A percentile compares a stretch with the other conserved stretches of the same genome.
Conservation (phyloP, 2,113 vertebrate genomes). For the Haplochromis vanheusdeni region DNA sequence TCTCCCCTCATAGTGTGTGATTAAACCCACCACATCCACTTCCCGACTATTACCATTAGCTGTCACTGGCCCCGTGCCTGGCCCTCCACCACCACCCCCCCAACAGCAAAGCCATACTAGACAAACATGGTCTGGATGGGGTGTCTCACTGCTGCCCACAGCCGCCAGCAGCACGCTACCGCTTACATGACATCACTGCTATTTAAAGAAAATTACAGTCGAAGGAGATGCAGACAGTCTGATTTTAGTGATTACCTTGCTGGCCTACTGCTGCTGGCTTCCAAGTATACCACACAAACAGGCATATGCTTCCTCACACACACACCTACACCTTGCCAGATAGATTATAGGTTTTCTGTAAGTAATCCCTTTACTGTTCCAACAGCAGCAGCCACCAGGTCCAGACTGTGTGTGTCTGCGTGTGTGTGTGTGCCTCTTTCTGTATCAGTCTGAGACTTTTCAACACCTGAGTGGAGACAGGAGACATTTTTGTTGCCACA, state of each 20-base stretch:
- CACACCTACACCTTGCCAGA: conserved; percentile 38
- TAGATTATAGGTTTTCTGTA: conserved; percentile 54
- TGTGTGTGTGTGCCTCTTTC: background rate
- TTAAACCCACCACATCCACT: conserved; percentile 60
- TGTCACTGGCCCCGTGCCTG: conserved; percentile 11
- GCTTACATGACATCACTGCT: conserved; percentile 64
- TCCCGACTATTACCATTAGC: conserved; percentile 51
- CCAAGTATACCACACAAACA: conserved; percentile 32
- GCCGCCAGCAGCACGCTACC: conserved; percentile 23
- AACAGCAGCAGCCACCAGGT: conserved; percentile 21
- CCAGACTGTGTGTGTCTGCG: conserved; percentile 19
- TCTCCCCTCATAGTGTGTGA: conserved; percentile 19
- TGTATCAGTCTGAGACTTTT: conserved; percentile 52
- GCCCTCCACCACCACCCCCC: conserved; percentile 13
- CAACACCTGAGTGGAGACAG: conserved; percentile 53
- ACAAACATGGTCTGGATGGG: conserved; percentile 38
- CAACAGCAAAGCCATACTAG: conserved; percentile 41
- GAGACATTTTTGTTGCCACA: conserved; percentile 29
- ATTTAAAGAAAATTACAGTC: conserved; percentile 63
- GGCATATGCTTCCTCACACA: background rate
- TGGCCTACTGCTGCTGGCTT: conserved; percentile 31
- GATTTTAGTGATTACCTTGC: conserved; percentile 45
- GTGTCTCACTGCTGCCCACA: conserved; percentile 19
- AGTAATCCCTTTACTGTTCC: conserved; percentile 41
- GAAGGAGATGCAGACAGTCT: conserved; percentile 55